These are phyloP conservation scores for Caenorhabditis angaria DNA, from an alignment of 2,888 invertebrate species.

Conservation along the genomic window DNA sequence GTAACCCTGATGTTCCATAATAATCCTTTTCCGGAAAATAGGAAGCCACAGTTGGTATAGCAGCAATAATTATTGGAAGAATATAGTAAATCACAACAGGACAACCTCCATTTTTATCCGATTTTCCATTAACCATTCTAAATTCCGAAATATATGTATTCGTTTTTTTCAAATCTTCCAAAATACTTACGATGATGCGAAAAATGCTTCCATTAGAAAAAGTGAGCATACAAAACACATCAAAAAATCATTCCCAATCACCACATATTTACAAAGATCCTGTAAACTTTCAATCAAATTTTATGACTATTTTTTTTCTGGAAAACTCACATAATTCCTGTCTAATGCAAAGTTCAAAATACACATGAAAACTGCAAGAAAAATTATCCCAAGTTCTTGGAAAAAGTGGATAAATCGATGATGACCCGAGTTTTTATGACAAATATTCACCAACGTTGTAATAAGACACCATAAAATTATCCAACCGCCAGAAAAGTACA, in stretches of 20 bases:
- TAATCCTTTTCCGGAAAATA: slow-evolving; percentile 47
- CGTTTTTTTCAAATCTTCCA: not conserved
- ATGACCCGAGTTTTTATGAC: slow-evolving; percentile 55
- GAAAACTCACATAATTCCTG: slow-evolving; percentile 18
- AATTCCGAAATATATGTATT: not conserved
- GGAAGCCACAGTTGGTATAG: slow-evolving; percentile 40
- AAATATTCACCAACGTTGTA: slow-evolving; percentile 48
- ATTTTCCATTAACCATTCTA: slow-evolving; percentile 52
- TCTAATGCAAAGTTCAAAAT: slow-evolving; percentile 44
- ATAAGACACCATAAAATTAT: slow-evolving; percentile 55
- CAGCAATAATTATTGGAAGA: slow-evolving; percentile 48
- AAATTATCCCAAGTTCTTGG: slow-evolving; percentile 52
- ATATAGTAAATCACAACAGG: slow-evolving; percentile 48
- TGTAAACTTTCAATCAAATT: slow-evolving; percentile 22
- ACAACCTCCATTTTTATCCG: slow-evolving; percentile 50
- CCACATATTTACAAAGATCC: slow-evolving; percentile 48
- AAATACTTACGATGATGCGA: slow-evolving; percentile 52
- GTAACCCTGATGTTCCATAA: slow-evolving; percentile 43
- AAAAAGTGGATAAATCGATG: slow-evolving; percentile 54
- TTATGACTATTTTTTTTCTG: not conserved
- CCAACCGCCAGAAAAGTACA: slow-evolving; percentile 48
- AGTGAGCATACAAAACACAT: slow-evolving; percentile 47
- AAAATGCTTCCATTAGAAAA: slow-evolving; percentile 52
- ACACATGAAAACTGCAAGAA: slow-evolving; percentile 43
- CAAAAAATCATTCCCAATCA: slow-evolving; percentile 50